Conservation (phyloP, 2,797 vertebrate species). For the Cyprinella venusta region DNA sequence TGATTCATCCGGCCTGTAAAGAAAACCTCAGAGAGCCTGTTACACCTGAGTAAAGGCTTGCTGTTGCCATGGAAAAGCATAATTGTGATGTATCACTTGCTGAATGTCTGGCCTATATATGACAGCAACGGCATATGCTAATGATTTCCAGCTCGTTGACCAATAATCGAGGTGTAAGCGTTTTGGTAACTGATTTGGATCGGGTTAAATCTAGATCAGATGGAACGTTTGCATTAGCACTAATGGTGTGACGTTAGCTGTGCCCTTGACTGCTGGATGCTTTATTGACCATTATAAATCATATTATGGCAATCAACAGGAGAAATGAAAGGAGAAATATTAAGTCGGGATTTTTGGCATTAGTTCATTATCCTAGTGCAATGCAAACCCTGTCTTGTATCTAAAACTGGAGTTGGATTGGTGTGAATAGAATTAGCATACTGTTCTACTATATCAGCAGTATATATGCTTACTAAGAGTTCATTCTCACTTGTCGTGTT, state of each 20-base stretch:
- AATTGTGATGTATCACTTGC: slow-evolving; percentile 25
- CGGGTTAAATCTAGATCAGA: neutral
- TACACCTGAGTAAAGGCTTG: slow-evolving; percentile 20
- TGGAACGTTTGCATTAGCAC: slow-evolving; percentile 27
- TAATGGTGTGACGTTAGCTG: neutral
- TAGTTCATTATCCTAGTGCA: neutral
- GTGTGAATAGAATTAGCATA: neutral
- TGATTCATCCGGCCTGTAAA: slow-evolving; percentile 22
- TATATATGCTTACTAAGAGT: neutral
- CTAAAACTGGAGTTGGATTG: neutral
- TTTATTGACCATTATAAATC: slow-evolving; percentile 18
- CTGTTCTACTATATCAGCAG: neutral
- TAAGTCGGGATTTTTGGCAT: neutral
- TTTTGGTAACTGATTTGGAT: slow-evolving; percentile 9
- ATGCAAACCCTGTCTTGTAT: neutral
- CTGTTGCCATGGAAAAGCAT: slow-evolving; percentile 31
- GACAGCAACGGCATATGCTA: neutral
- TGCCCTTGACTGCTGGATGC: neutral
- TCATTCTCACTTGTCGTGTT: too few species aligned
- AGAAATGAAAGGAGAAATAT: slow-evolving; percentile 9
- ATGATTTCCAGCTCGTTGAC: slow-evolving; percentile 21
- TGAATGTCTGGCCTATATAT: neutral
- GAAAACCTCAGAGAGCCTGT: neutral
- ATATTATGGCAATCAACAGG: slow-evolving; percentile 30
- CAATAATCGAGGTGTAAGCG: neutral